Evolutionary conservation across 1,140 invertebrate genomes (phyloP).

Genomic region (Frieseomelitta varia): DNA sequence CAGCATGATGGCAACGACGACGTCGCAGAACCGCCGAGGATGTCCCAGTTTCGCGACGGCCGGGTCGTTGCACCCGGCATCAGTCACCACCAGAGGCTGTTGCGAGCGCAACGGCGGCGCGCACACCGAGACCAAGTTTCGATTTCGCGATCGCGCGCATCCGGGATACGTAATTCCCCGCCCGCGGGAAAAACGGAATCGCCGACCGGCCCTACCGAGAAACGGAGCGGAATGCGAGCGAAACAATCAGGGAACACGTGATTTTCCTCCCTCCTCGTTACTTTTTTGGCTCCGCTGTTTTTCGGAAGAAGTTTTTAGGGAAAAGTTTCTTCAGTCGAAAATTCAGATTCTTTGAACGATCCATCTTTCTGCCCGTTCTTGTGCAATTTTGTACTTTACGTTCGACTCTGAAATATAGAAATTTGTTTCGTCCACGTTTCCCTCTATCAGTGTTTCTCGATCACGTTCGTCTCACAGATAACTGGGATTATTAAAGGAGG

Average conservation of each 20-base stretch:
- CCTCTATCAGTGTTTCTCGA: too few relatives aligned
- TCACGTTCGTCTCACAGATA: too few relatives aligned
- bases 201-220: background rate
- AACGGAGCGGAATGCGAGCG: background rate
- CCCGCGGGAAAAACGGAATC: constrained; percentile 17
- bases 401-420: too few relatives aligned
- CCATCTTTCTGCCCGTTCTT: too few relatives aligned
- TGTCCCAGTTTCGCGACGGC: constrained; percentile 63
- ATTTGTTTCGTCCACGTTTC: too few relatives aligned
- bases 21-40: constrained; percentile 59
- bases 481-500: too few relatives aligned
- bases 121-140: constrained; percentile 35
- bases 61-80: constrained; percentile 61
- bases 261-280: background rate
- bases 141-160: constrained; percentile 63
- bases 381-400: too few relatives aligned
- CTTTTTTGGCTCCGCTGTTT: background rate
- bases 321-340: too few relatives aligned
- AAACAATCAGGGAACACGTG: background rate
- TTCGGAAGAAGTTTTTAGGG: too few relatives aligned
- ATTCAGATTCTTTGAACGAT: too few relatives aligned
- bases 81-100: constrained; percentile 9
- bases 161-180: constrained; percentile 47
- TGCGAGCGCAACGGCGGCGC: constrained; percentile 1
- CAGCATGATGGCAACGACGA: constrained; percentile 57